Percentiles rank a stretch among this genome's conserved stretches.
Conservation (phyloP, 2,797 vertebrate species). For the Balearica regulorum region DNA sequence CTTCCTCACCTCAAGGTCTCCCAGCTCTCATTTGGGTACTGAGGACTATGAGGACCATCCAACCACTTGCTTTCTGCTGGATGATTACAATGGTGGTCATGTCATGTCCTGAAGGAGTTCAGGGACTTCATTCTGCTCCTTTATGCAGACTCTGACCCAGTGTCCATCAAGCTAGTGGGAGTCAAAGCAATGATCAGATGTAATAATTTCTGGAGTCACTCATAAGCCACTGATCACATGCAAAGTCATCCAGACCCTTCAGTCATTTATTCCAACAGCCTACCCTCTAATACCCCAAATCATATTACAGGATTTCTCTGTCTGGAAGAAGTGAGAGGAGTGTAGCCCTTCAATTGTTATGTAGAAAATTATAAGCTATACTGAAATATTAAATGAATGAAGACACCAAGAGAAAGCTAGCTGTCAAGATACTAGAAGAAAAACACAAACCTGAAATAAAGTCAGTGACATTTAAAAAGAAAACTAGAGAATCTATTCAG, state of each 20-base stretch:
- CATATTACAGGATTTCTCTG: neutral
- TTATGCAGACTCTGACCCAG: neutral
- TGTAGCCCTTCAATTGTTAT: neutral
- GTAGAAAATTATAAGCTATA: neutral
- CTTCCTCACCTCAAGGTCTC: neutral
- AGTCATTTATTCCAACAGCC: neutral
- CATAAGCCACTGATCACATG: neutral
- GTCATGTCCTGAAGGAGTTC: neutral
- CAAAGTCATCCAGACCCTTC: neutral
- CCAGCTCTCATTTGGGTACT: neutral
- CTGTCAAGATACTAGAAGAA: neutral
- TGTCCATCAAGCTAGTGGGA: neutral
- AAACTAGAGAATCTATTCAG: constrained; percentile 41
- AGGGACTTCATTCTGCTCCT: neutral
- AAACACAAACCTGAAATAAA: constrained; percentile 10
- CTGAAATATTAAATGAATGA: neutral
- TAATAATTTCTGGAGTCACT: neutral
- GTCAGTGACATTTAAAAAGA: constrained; percentile 66
- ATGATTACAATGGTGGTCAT: neutral
- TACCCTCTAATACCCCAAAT: neutral
- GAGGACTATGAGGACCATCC: neutral
- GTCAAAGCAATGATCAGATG: neutral
- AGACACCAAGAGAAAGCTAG: constrained; percentile 19
- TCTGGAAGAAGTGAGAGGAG: neutral
- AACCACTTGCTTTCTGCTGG: neutral